These are phyloP conservation scores for Andricus quercusramuli DNA, from an alignment of 2,888 invertebrate species.

Conservation along the genomic window DNA sequence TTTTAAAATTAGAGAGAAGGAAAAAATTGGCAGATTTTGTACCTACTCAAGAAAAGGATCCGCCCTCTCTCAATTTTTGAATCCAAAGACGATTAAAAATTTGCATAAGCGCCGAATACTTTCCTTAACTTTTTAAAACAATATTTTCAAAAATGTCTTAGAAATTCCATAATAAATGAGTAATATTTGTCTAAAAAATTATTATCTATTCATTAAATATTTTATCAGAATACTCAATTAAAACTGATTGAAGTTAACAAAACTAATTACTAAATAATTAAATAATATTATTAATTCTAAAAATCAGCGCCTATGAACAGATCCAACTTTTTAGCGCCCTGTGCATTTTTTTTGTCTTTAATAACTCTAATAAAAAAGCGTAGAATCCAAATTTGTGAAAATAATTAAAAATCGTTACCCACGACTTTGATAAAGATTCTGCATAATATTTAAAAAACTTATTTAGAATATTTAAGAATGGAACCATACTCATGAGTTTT, in stretches of 20 bases:
- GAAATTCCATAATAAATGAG: neutral
- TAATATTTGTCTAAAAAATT: conserved; percentile 2
- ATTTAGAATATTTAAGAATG: neutral
- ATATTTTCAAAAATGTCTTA: neutral
- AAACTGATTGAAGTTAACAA: neutral
- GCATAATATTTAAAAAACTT: neutral
- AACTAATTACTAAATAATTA: neutral
- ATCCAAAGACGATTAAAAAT: neutral
- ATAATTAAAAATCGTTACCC: conserved; percentile 1
- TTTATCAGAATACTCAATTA: neutral
- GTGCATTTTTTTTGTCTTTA: neutral
- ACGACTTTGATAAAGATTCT: neutral
- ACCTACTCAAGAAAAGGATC: neutral
- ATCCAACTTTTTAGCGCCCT: neutral
- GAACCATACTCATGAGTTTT: conserved; percentile 36
- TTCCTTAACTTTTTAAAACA: neutral
- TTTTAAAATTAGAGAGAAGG: neutral
- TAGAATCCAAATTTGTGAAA: neutral
- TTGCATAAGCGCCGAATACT: neutral
- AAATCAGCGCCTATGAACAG: conserved; percentile 7
- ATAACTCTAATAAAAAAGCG: neutral
- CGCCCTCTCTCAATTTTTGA: neutral
- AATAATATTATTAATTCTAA: neutral
- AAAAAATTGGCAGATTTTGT: neutral
- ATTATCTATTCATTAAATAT: neutral